Percentiles rank a stretch among this genome's conserved stretches.
Conservation (phyloP, 2,113 vertebrate species). For the Zosterops pallidus region DNA sequence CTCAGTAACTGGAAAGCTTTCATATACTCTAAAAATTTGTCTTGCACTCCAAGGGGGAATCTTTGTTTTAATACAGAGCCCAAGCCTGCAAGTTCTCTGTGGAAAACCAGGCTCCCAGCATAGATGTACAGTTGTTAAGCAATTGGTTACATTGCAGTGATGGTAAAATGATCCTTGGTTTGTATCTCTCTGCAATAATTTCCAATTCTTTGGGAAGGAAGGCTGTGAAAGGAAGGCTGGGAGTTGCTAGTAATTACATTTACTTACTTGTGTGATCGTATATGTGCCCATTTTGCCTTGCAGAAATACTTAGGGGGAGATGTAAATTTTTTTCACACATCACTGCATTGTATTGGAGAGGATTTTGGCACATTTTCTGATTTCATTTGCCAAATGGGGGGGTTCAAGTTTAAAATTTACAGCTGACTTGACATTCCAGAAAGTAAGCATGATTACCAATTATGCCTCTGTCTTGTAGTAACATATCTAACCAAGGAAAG, state of each 20-base stretch:
- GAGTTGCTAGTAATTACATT: background rate
- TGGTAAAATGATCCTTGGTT: background rate
- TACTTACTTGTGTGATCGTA: background rate
- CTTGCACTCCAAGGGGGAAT: background rate
- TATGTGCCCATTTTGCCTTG: background rate
- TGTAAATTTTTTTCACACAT: background rate
- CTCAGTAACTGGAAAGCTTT: background rate
- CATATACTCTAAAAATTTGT: background rate
- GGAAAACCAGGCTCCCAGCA: background rate
- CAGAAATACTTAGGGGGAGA: background rate
- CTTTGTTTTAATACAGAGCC: background rate
- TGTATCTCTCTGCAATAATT: background rate
- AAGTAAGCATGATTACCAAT: background rate
- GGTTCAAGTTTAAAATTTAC: background rate
- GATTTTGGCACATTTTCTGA: conserved; percentile 10
- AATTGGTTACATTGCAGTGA: background rate
- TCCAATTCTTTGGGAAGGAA: background rate
- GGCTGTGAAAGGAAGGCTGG: background rate
- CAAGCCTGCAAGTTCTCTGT: background rate
- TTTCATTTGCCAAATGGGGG: background rate
- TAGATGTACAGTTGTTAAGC: background rate
- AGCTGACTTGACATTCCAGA: background rate
- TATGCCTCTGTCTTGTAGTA: background rate
- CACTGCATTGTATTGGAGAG: background rate
- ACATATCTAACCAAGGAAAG: background rate